Conservation (phyloP, 2,888 invertebrate species). For the Pardosa pseudoannulata region DNA sequence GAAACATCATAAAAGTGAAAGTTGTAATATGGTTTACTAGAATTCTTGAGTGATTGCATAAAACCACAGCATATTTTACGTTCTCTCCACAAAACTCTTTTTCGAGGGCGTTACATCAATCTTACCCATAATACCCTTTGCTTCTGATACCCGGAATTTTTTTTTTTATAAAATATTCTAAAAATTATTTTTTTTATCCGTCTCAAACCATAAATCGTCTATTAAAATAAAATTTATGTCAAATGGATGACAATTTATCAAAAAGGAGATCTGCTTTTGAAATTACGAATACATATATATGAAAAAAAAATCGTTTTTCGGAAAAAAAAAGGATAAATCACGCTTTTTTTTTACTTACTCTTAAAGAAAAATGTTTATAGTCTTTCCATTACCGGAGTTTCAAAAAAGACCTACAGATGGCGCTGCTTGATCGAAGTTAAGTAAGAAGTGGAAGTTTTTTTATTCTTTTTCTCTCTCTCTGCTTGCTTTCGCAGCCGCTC, state of each 20-base stretch:
- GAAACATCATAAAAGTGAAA: no score
- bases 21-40: background rate
- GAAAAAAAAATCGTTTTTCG: constrained; percentile 6
- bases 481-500: constrained; percentile 46
- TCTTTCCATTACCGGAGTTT: constrained; percentile 23
- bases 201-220: background rate
- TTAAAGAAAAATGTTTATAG: background rate
- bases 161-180: background rate
- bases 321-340: constrained; percentile 21
- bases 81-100: background rate
- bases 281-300: constrained; percentile 14
- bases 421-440: constrained; percentile 23
- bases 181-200: background rate
- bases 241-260: constrained; percentile 58
- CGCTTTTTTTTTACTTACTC: background rate
- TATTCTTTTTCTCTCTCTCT: no score
- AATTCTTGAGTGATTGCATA: background rate
- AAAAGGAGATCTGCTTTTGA: constrained; percentile 38
- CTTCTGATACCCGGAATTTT: background rate
- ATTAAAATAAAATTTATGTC: constrained; percentile 66
- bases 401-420: constrained; percentile 57
- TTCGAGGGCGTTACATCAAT: background rate
- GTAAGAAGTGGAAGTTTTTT: constrained; percentile 22
- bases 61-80: background rate
- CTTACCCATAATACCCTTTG: background rate